Evolutionary conservation across 2,888 invertebrate species (phyloP).

Genomic region (Pachydiplax longipennis): DNA sequence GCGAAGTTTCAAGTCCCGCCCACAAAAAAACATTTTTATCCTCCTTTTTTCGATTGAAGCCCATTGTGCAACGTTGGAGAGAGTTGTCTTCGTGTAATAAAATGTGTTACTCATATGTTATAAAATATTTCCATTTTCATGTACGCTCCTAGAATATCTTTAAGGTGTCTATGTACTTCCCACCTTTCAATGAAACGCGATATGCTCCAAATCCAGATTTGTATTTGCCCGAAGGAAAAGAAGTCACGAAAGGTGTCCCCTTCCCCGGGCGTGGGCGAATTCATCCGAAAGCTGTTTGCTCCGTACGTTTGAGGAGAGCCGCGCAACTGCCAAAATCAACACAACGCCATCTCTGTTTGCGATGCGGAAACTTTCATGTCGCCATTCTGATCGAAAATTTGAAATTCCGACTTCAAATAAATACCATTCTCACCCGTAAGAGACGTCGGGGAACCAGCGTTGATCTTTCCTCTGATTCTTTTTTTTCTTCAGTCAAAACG

Average conservation of each 20-base stretch:
- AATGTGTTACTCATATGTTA: too few relatives aligned
- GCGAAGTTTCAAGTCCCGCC: too few relatives aligned
- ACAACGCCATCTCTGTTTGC: not conserved
- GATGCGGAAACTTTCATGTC: not conserved
- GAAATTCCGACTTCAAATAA: not conserved
- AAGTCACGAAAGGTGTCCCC: not conserved
- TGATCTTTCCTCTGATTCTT: not conserved
- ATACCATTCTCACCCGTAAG: not conserved
- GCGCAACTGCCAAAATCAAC: not conserved
- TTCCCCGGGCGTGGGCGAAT: not conserved
- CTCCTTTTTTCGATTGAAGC: too few relatives aligned
- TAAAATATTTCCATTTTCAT: too few relatives aligned
- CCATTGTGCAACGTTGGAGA: too few relatives aligned
- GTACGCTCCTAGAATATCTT: too few relatives aligned
- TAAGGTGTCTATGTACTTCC: too few relatives aligned
- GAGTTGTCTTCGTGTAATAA: too few relatives aligned
- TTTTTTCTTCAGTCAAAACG: not conserved
- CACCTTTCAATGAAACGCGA: too few relatives aligned
- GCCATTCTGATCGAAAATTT: not conserved
- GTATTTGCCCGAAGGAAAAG: not conserved
- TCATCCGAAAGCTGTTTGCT: not conserved
- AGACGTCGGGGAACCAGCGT: not conserved
- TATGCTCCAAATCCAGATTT: too few relatives aligned
- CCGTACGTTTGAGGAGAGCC: not conserved
- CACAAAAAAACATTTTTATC: too few relatives aligned